Conservation (phyloP, 2,113 vertebrate genomes). For the Eolophus roseicapilla region DNA sequence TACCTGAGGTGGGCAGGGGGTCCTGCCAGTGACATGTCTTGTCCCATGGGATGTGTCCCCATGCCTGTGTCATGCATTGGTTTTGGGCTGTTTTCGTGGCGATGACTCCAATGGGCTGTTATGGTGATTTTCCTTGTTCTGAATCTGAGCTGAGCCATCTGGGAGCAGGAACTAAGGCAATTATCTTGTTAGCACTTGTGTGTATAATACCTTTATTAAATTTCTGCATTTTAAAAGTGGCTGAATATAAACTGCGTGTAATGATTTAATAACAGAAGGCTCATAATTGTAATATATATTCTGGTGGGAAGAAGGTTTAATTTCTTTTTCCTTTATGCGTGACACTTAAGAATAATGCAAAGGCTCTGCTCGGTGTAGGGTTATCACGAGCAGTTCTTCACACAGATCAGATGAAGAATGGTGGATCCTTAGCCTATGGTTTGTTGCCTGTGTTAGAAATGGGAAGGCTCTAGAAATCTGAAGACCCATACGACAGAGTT, state of each 20-base stretch:
- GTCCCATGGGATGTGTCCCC: not conserved
- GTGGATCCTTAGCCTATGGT: not conserved
- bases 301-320: not conserved
- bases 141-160: not conserved
- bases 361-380: not conserved
- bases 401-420: not conserved
- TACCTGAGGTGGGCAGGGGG: not conserved
- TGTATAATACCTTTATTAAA: not conserved
- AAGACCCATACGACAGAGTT: not conserved
- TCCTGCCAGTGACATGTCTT: not conserved
- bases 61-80: accelerated
- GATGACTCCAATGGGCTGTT: accelerated
- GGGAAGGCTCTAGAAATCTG: not conserved
- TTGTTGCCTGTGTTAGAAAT: not conserved
- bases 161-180: not conserved
- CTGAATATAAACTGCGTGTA: not conserved
- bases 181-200: not conserved
- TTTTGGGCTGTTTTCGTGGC: not conserved
- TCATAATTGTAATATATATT: not conserved
- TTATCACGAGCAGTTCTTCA: not conserved
- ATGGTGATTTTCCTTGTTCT: not conserved
- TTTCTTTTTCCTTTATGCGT: not conserved
- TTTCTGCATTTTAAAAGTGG: not conserved
- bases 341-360: not conserved
- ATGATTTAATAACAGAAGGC: not conserved